These are phyloP conservation scores for Metaphire vulgaris DNA, from an alignment of 1,140 invertebrate species.

Conservation along the genomic window DNA sequence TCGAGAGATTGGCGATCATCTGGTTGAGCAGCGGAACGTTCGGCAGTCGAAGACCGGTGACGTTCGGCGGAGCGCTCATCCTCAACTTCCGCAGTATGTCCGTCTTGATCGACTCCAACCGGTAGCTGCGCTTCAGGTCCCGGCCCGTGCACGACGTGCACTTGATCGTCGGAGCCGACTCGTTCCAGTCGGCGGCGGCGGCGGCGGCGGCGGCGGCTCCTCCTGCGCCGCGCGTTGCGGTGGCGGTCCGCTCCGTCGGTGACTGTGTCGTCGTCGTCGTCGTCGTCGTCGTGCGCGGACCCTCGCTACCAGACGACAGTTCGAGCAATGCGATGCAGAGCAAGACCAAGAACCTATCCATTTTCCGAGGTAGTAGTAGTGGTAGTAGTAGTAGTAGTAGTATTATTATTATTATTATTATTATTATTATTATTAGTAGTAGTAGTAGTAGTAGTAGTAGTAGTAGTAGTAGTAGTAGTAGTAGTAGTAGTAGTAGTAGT, in stretches of 20 bases:
- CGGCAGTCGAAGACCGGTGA: constrained; percentile 40
- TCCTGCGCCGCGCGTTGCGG: too few relatives aligned
- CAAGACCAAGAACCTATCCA: too few relatives aligned
- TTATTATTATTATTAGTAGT: neutral
- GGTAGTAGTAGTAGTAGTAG: neutral
- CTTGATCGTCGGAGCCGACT: constrained; percentile 7
- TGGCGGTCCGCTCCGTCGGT: too few relatives aligned
- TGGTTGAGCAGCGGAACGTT: constrained; percentile 10
- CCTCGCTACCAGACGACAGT: too few relatives aligned
- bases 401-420: neutral
- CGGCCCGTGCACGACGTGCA: constrained; percentile 12
- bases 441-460: neutral
- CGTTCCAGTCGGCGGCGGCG: neutral
- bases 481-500: neutral
- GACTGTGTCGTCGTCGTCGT: too few relatives aligned
- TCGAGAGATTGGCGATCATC: constrained; percentile 5
- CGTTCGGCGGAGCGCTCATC: constrained; percentile 64
- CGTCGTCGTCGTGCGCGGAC: too few relatives aligned
- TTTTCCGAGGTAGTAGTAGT: neutral
- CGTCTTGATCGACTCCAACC: constrained; percentile 66
- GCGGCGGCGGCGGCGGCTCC: too few relatives aligned
- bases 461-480: neutral
- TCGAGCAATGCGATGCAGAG: too few relatives aligned
- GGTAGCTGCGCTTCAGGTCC: constrained; percentile 4
- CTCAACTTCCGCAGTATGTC: constrained; percentile 71